phyloP scores from a whole-genome alignment of 1,140 invertebrate genomes.

The Coelopa frigida region DNA sequence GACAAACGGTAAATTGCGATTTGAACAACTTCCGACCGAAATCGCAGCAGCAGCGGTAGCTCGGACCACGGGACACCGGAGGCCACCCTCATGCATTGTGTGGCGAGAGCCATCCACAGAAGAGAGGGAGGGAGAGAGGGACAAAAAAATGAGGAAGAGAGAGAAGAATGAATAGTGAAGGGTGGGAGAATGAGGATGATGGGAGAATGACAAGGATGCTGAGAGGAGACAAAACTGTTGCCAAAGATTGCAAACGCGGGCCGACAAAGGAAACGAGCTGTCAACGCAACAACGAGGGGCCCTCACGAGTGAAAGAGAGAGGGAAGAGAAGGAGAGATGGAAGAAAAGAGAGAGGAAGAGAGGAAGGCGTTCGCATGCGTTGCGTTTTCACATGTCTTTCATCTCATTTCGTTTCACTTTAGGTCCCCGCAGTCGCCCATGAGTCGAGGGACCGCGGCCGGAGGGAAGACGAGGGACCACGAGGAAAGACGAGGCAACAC shows the following conservation, averaged over 20 bases:
- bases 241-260: slow-evolving; percentile 7
- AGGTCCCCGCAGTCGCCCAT: background rate
- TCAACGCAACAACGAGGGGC: slow-evolving; percentile 1
- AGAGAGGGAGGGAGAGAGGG: background rate
- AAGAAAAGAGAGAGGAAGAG: no score
- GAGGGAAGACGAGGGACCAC: background rate
- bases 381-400: no score
- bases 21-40: background rate
- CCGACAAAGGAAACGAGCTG: background rate
- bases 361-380: no score
- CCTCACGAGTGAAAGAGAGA: background rate
- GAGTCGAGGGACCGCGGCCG: background rate
- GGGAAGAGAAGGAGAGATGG: background rate
- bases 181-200: no score
- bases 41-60: background rate
- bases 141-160: background rate
- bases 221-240: slow-evolving; percentile 1
- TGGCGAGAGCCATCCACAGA: slow-evolving; percentile 5
- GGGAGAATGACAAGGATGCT: no score
- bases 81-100: slow-evolving; percentile 12
- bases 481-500: background rate
- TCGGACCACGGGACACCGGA: background rate
- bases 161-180: no score
- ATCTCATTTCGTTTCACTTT: no score
- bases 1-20: slow-evolving; percentile 11